phyloP scores from a whole-genome alignment of 92 coral and sea anemone genomes.

The Ricordea florida region DNA sequence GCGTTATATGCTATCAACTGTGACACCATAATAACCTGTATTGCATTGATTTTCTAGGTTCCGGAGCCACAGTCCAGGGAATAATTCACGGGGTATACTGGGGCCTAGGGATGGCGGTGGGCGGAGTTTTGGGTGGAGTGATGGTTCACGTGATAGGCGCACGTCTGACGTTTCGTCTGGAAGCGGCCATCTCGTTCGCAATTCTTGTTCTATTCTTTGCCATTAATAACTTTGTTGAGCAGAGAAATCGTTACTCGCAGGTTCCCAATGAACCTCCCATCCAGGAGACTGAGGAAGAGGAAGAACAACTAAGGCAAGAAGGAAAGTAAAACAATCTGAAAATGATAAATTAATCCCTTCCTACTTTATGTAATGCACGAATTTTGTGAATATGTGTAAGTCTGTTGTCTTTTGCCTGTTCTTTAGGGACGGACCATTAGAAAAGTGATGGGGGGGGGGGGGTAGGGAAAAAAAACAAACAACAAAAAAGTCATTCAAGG shows the following conservation, averaged over 20 bases:
- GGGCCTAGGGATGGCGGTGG: slow-evolving; percentile 94
- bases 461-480: no score
- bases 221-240: slow-evolving; percentile 58
- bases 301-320: no score
- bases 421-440: no score
- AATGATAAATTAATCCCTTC: no score
- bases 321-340: no score
- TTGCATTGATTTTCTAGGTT: slow-evolving; percentile 42
- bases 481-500: no score
- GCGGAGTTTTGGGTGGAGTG: slow-evolving; percentile 84
- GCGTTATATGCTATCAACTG: no score
- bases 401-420: no score
- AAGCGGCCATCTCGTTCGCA: slow-evolving; percentile 63
- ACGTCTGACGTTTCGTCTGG: slow-evolving; percentile 78
- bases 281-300: slow-evolving; percentile 42
- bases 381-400: no score
- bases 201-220: slow-evolving; percentile 70
- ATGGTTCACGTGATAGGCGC: slow-evolving; percentile 84
- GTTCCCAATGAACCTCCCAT: slow-evolving; percentile 28
- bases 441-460: no score
- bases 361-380: no score
- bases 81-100: slow-evolving; percentile 93
- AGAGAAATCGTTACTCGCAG: slow-evolving; percentile 29
- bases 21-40: no score
- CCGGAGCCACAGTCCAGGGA: slow-evolving; percentile 85